These are phyloP conservation scores for Liparis tanakae DNA, from an alignment of 2,797 vertebrate genomes.

Conservation along the genomic window DNA sequence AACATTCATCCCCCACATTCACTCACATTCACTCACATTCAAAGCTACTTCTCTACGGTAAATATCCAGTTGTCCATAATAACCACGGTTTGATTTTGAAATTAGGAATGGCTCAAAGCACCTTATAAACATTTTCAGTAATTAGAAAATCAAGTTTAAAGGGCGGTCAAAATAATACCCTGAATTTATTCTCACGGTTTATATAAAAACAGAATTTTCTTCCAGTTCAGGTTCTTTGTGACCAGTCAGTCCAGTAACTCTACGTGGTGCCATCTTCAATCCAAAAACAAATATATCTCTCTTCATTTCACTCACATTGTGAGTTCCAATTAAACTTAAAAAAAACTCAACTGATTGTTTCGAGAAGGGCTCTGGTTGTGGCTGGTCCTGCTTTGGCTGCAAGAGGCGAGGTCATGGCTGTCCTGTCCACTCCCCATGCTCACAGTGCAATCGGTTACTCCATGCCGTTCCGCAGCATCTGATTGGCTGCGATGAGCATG, in stretches of 20 bases:
- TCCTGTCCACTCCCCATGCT: slow-evolving; percentile 73
- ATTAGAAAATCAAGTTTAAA: slow-evolving; percentile 78
- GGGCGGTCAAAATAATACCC: slow-evolving; percentile 61
- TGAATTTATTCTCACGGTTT: slow-evolving; percentile 31
- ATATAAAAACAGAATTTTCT: slow-evolving; percentile 60
- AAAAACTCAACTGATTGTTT: slow-evolving; percentile 63
- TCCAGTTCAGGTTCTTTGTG: slow-evolving; percentile 33
- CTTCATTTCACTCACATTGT: slow-evolving; percentile 33
- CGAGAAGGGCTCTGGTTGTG: slow-evolving; percentile 75
- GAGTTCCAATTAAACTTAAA: slow-evolving; percentile 48
- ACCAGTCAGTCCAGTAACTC: slow-evolving; percentile 46
- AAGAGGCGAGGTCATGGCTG: slow-evolving; percentile 76
- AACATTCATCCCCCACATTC: slow-evolving; percentile 54
- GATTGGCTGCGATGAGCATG: slow-evolving; percentile 99
- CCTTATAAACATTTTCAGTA: slow-evolving; percentile 69
- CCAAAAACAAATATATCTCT: slow-evolving; percentile 46
- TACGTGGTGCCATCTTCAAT: slow-evolving; percentile 54
- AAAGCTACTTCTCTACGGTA: slow-evolving; percentile 41
- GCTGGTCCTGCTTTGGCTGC: slow-evolving; percentile 78
- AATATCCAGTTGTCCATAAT: slow-evolving; percentile 46
- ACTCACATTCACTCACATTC: slow-evolving; percentile 58
- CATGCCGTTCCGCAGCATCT: slow-evolving; percentile 99
- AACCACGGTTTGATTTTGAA: slow-evolving; percentile 48
- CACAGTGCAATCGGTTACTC: slow-evolving; percentile 90
- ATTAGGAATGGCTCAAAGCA: slow-evolving; percentile 76